A percentile compares a stretch with the other conserved stretches of the same genome.
Conservation (phyloP, 2,888 invertebrate species). For the Allygus modestus region DNA sequence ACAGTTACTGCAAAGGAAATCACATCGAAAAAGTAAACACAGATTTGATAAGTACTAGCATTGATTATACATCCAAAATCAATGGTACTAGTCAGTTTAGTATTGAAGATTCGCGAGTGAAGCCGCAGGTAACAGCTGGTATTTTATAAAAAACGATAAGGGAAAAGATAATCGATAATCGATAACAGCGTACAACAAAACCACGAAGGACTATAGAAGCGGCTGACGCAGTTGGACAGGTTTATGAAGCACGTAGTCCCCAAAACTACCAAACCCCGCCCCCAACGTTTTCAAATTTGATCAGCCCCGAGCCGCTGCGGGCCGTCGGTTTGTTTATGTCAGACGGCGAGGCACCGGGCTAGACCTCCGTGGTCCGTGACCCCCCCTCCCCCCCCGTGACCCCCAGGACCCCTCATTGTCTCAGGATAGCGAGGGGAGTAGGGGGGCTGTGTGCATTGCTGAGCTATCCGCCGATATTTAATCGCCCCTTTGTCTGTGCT, state of each 20-base stretch:
- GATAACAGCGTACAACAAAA: too few species aligned
- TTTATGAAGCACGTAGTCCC: neutral
- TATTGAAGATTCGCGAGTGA: too few species aligned
- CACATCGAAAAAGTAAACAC: too few species aligned
- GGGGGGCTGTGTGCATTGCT: slow-evolving; percentile 35
- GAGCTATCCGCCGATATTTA: slow-evolving; percentile 40
- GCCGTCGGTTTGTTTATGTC: neutral
- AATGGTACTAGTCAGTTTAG: too few species aligned
- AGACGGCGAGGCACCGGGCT: slow-evolving; percentile 34
- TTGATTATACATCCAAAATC: too few species aligned
- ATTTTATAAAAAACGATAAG: too few species aligned
- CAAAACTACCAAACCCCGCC: neutral
- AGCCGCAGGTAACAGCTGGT: too few species aligned
- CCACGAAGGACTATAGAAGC: neutral
- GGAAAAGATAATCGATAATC: too few species aligned
- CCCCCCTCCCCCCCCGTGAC: neutral
- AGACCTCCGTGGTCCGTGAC: slow-evolving; percentile 26
- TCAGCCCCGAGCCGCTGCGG: neutral
- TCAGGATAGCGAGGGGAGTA: neutral
- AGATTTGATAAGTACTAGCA: too few species aligned
- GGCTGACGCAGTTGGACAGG: neutral
- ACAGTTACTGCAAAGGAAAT: too few species aligned
- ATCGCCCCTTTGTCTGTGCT: neutral
- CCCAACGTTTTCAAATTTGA: neutral
- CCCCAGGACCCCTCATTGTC: slow-evolving; percentile 23